phyloP scores from a whole-genome alignment of 2,888 invertebrate genomes.

The Sympetrum striolatum region DNA sequence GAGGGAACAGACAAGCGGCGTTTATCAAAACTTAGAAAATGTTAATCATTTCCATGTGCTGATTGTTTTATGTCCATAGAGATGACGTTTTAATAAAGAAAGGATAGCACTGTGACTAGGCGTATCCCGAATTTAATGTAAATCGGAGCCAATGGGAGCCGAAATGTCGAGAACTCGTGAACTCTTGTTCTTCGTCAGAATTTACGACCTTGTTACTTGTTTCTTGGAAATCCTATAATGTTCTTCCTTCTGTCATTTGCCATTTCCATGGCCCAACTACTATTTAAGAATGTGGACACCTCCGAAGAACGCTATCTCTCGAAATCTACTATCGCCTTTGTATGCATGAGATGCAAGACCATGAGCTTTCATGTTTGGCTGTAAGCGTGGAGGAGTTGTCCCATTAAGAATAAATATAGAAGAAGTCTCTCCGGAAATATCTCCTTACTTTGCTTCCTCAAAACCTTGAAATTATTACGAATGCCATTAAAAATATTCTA shows the following conservation, averaged over 20 bases:
- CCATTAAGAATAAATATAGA: not conserved
- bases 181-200: not conserved
- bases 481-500: too few species aligned
- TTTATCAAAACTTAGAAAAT: not conserved
- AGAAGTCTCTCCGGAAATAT: not conserved
- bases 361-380: not conserved
- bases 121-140: constrained; percentile 4
- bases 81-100: not conserved
- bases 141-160: constrained; percentile 11
- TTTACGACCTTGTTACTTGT: constrained; percentile 17
- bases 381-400: not conserved
- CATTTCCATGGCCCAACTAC: not conserved
- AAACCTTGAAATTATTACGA: too few species aligned
- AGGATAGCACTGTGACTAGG: constrained; percentile 22
- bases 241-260: not conserved
- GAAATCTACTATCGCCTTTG: not conserved
- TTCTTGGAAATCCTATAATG: not conserved
- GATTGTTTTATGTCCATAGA: constrained; percentile 5
- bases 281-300: not conserved
- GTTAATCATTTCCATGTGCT: not conserved
- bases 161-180: not conserved
- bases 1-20: not conserved
- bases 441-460: not conserved
- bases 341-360: not conserved
- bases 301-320: not conserved